Conservation (phyloP, 2,113 vertebrate species). For the Galemys pyrenaicus region DNA sequence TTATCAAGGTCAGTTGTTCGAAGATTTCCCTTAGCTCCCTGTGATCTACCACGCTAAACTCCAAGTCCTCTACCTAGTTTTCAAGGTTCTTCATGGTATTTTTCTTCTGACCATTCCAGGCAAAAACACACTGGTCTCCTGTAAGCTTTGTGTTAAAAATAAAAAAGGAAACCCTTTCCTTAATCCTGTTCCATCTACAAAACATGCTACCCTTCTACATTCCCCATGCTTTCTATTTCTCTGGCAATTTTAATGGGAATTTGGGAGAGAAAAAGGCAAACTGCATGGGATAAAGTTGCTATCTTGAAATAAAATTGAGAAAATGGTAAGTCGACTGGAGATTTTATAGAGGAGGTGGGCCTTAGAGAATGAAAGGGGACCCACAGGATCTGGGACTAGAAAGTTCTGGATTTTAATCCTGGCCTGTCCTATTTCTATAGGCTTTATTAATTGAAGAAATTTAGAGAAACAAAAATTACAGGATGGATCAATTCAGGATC, state of each 20-base stretch:
- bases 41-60: background rate
- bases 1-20: slow-evolving; percentile 9
- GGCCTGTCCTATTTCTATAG: background rate
- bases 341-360: slow-evolving; percentile 2
- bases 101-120: background rate
- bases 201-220: background rate
- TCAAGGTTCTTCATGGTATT: background rate
- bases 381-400: background rate
- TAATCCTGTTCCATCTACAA: background rate
- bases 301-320: slow-evolving; percentile 19
- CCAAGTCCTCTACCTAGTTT: background rate
- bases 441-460: slow-evolving; percentile 20
- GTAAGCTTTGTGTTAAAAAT: background rate
- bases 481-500: background rate
- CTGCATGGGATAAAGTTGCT: background rate
- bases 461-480: background rate
- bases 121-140: slow-evolving; percentile 5
- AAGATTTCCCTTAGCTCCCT: background rate
- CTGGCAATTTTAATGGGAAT: slow-evolving; percentile 1
- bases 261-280: background rate
- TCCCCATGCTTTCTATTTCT: background rate
- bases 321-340: background rate
- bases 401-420: slow-evolving; percentile 27
- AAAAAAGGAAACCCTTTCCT: background rate
- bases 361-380: background rate